phyloP scores from a whole-genome alignment of 2,797 vertebrate genomes.

The Eulemur mongoz region DNA sequence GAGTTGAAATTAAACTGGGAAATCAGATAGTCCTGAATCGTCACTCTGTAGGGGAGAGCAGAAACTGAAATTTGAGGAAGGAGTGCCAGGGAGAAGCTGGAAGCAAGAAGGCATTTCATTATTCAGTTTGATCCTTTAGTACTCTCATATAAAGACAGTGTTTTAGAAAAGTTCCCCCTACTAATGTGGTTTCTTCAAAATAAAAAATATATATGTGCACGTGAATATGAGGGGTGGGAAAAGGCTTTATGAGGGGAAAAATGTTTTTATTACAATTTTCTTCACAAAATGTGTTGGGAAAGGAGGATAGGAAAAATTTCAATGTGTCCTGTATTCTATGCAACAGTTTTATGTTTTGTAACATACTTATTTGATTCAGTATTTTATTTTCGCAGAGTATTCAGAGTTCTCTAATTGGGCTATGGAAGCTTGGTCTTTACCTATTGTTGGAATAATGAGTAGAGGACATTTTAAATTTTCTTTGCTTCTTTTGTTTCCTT shows the following conservation, averaged over 20 bases:
- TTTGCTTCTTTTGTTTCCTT: conserved; percentile 26
- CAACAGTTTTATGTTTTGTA: not conserved
- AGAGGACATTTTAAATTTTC: not conserved
- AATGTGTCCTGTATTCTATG: not conserved
- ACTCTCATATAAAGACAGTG: not conserved
- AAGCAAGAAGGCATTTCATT: not conserved
- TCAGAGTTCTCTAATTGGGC: not conserved
- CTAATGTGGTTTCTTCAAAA: conserved; percentile 31
- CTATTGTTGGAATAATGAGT: not conserved
- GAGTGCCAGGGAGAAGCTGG: not conserved
- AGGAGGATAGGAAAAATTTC: not conserved
- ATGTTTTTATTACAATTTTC: not conserved
- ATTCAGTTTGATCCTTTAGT: not conserved
- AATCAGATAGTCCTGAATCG: not conserved
- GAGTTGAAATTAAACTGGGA: conserved; percentile 26
- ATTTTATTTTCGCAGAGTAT: not conserved
- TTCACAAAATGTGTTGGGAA: not conserved
- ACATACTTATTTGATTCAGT: not conserved
- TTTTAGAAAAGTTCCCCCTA: conserved; percentile 12
- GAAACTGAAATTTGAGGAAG: not conserved
- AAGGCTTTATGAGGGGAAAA: not conserved
- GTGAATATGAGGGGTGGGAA: not conserved
- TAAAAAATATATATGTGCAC: not conserved
- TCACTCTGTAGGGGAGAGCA: not conserved
- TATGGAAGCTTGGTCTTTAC: not conserved